Base-by-base conservation (phyloP, 2,797 vertebrate species). In the Falco cherrug region DNA sequence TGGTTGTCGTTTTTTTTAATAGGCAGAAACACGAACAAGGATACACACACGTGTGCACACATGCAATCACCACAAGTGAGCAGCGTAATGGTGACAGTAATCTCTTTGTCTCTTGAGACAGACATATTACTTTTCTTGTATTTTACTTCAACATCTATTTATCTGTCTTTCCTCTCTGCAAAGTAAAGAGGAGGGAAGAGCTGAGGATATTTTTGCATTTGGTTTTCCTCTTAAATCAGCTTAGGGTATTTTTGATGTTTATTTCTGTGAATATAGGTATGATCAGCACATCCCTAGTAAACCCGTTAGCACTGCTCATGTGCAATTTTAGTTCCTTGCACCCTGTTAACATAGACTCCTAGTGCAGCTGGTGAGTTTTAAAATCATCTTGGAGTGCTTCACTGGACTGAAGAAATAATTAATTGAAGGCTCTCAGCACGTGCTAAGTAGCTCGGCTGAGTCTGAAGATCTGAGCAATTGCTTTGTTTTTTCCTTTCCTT, bases 401-500 rank as follows among this genome's bases (percentile, higher is more conserved):
- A 96, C 48, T 93, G 97, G 96, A 75, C 95, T 94, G 95, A 95
- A 93, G 96, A 97, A 97, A 97, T 97, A 95, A 97, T 97, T 97
- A 95, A 98, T 92, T 80, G 96, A 97, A 97, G 93, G 96, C 94
- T 83, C 96, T 92, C 61, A 96, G 88, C 60, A 79, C 37, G 95
- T 85, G 92, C 97, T 96, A 92, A 98, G 97, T 96, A 97, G 96
- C 97, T 97, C 21, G 5, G 91, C 92, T 80, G 94, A 93, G 97
- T 77, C 84, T 94, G 97, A 86, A 95, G 95, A 96, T 97, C 94
- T 95, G 95, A 97, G 92, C 95, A 98, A 95, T 96, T 84, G 96
- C 97, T 97, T 96, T 96, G 96, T 97, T 96, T 97, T 97, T 95
- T 92, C 95, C 89, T 96, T 96, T 96, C 95, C 97, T 97, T 97